Conservation (phyloP, 2,797 vertebrate genomes). For the Acanthurus tractus region DNA sequence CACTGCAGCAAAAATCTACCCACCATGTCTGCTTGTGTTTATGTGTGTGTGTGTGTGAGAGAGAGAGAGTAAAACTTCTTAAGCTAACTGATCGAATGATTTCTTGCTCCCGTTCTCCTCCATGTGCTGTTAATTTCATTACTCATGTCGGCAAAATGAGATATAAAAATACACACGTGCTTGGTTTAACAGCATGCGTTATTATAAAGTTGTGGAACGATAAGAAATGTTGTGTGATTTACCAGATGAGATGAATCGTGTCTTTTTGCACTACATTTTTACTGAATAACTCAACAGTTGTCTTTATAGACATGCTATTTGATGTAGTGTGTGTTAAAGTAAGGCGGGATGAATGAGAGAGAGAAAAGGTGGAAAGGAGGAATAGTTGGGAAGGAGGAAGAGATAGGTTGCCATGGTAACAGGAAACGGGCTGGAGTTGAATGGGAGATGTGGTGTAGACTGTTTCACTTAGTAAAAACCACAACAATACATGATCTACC, state of each 20-base stretch:
- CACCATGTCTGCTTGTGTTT: slow-evolving; percentile 37
- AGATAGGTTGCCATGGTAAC: slow-evolving; percentile 79
- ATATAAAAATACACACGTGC: slow-evolving; percentile 29
- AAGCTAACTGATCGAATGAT: slow-evolving; percentile 44
- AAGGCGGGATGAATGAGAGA: slow-evolving; percentile 57
- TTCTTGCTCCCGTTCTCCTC: slow-evolving; percentile 33
- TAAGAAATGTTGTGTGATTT: slow-evolving; percentile 35
- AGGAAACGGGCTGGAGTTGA: slow-evolving; percentile 64
- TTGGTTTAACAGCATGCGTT: slow-evolving; percentile 38
- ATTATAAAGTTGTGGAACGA: slow-evolving; percentile 39
- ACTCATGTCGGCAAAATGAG: slow-evolving; percentile 41
- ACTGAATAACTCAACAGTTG: slow-evolving; percentile 49
- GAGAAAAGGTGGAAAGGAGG: slow-evolving; percentile 63
- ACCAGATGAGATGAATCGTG: slow-evolving; percentile 35
- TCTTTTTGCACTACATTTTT: slow-evolving; percentile 33
- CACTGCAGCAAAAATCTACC: slow-evolving; percentile 65
- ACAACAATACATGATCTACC: slow-evolving; percentile 40
- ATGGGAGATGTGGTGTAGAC: slow-evolving; percentile 61
- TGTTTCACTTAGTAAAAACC: slow-evolving; percentile 52
- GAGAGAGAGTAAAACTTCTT: slow-evolving; percentile 43
- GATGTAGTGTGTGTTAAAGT: slow-evolving; percentile 46
- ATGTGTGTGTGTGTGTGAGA: not conserved
- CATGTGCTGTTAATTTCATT: slow-evolving; percentile 40
- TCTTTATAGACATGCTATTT: slow-evolving; percentile 42
- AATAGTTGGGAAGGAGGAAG: slow-evolving; percentile 62